Base-by-base conservation (phyloP, 2,888 invertebrate species). In the Xestia xanthographa region DNA sequence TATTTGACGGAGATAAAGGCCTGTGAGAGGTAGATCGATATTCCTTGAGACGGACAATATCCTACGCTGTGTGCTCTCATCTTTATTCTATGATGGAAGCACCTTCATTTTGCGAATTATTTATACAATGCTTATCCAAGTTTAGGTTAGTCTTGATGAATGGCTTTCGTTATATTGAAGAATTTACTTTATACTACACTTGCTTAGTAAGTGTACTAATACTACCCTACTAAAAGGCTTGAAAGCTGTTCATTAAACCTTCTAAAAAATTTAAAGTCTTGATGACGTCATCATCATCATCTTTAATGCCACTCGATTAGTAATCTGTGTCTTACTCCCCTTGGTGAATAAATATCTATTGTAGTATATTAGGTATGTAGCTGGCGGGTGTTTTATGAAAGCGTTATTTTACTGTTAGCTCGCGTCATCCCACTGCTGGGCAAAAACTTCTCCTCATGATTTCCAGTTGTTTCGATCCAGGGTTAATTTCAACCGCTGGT, bases 41-140 rank as follows among this genome's bases (percentile, higher is more conserved):
- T 89, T 89, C 86, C 53, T 77, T 81, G 80, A 88, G 89, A 84
- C 89, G 89, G 89, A 89, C 91, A 90, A 90, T 90, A 91, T 90
- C 85, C 89, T 84, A 80, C 79, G 86, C 91, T 87, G 90, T 92
- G 92, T 92, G 92, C 90, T 91, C 94, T 95, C 94, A 95, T 95
- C 93, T 95, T 94, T 95, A 95, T 95, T 95, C 93, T 93, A 94
- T 92, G 93, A 91, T 86, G 87, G 81, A 88, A 87, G 92, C 90
- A 93, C 91, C 92, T 92, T 92, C 92, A 92, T 93, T 93, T 92
- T 89, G 82, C 86, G 91, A 92, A 93, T 92, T 93, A 93, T 93
- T 93, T 93, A 94, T 94, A 92, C 92, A 88, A 85, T 84, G 92
- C 89, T 90, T 92, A 92, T 91, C 90, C 90, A 81, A 82, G 83